Percentiles rank a stretch among this genome's conserved stretches.
These are phyloP conservation scores for Euproctis similis DNA, from an alignment of 2,888 invertebrate genomes.

Conservation along the genomic window DNA sequence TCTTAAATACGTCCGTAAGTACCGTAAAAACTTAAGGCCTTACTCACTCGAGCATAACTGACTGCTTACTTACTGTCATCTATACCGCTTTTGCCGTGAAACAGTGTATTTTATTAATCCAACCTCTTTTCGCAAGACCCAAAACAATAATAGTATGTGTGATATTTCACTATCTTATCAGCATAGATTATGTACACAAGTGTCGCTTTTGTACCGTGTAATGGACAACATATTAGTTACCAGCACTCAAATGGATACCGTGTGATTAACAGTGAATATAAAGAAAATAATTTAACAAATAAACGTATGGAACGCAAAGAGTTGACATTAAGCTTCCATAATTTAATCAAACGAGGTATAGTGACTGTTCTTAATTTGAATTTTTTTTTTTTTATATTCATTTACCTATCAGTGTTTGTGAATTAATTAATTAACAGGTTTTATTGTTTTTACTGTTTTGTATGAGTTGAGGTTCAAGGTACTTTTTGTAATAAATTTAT, in stretches of 20 bases:
- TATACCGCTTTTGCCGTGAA: conserved; percentile 22
- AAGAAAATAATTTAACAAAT: conserved; percentile 30
- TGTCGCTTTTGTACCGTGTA: conserved; percentile 53
- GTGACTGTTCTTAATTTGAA: no score
- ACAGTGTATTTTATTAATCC: conserved; percentile 24
- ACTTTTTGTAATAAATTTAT: no score
- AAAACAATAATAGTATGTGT: conserved; percentile 28
- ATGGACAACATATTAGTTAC: conserved; percentile 59
- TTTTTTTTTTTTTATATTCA: no score
- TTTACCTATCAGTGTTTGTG: no score
- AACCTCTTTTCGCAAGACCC: conserved; percentile 22
- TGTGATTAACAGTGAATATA: conserved; percentile 29
- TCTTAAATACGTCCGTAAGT: conserved; percentile 17
- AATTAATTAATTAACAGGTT: no score
- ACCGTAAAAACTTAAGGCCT: conserved; percentile 25
- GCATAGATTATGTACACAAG: conserved; percentile 68
- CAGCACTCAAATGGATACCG: conserved; percentile 45
- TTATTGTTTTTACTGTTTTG: no score
- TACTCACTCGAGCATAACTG: conserved; percentile 24
- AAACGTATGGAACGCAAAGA: conserved; percentile 63
- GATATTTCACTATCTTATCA: conserved; percentile 61
- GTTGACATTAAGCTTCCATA: conserved; percentile 67
- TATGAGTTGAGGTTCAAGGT: no score
- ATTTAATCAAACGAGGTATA: conserved; percentile 67
- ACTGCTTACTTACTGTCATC: conserved; percentile 23